Base-by-base conservation (phyloP, 2,888 invertebrate species). In the Platycheirus rosarum region DNA sequence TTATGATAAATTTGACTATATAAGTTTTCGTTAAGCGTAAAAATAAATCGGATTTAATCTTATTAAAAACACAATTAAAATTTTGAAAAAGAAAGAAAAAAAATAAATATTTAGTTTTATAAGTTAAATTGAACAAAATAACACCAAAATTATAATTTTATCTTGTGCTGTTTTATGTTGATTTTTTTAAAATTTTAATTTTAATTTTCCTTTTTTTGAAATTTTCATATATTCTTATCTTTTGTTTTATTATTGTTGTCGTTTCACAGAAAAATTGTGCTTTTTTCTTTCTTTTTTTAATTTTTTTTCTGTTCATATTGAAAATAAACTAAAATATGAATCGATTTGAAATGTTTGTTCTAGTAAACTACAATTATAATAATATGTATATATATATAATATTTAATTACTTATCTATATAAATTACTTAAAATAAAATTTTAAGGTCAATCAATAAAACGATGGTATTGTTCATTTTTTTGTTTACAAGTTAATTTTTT, bases 181-280 rank as follows among this genome's bases (percentile, higher is more conserved):
- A 14, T 53, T 74, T 66, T n/a, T 29, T 20, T n/a, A n/a, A 60
- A 44, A 20, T 63, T 48, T 42, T n/a, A 46, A 42, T 53, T 53
- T n/a, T 48, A 35, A 7, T 23, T 48, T 65, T 26, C n/a, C n/a
- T n/a, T 2, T 23, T 48, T n/a, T 29, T 18, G n/a, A 60, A 8
- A 44, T 9, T 14, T 40, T 49, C 4, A 20, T 40, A 40, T 3
- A 11, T 44, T 18, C 37, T 69, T 48, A 42, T 53, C 18, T n/a
- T n/a, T n/a, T n/a, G n/a, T n/a, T n/a, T 13, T 23, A n/a, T 78
- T 73, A 73, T 73, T 73, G 66, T 78, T 78, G 53, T 53, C 66
- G 66, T 71, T 73, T 78, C 66, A 73, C 62, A 73, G 51, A 62
- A 78, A 78, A 78, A 73, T 78, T 78, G 78, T 78, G 78, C 78